A percentile compares a stretch with the other conserved stretches of the same genome.
Evolutionary conservation across 2,888 invertebrate species (phyloP).

Genomic region (Dicycla oo): DNA sequence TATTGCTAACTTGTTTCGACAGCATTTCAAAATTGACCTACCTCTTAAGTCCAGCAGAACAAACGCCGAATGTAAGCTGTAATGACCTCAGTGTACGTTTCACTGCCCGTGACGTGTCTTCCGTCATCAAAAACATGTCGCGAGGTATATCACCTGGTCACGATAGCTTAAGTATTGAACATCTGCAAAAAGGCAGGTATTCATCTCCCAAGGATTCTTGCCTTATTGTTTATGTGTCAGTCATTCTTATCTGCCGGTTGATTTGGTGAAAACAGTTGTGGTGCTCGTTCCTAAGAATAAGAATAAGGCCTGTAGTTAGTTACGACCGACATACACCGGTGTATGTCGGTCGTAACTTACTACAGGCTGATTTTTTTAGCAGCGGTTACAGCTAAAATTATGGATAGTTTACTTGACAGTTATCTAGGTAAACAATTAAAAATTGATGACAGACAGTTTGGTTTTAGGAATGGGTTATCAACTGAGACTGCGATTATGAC

Average conservation of each 20-base stretch:
- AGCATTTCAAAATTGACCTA: too few species aligned
- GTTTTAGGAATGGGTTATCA: not conserved
- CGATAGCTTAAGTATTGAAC: too few species aligned
- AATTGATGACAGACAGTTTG: not conserved
- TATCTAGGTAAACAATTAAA: not conserved
- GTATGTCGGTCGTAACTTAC: not conserved
- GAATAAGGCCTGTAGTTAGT: too few species aligned
- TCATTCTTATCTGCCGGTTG: not conserved
- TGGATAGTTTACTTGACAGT: not conserved
- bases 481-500: not conserved
- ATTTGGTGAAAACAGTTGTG: not conserved
- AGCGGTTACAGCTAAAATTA: not conserved
- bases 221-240: not conserved
- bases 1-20: too few species aligned
- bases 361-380: not conserved
- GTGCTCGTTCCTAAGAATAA: not conserved
- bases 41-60: too few species aligned
- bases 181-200: not conserved
- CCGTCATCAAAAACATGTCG: too few species aligned
- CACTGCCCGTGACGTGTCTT: too few species aligned
- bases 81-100: too few species aligned
- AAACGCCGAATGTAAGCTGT: too few species aligned
- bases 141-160: too few species aligned
- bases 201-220: too few species aligned
- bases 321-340: too few species aligned